Evolutionary conservation across 2,888 invertebrate species (phyloP), one percentile per base, ranked within the genome.

Genomic region (Smittia sp.): DNA sequence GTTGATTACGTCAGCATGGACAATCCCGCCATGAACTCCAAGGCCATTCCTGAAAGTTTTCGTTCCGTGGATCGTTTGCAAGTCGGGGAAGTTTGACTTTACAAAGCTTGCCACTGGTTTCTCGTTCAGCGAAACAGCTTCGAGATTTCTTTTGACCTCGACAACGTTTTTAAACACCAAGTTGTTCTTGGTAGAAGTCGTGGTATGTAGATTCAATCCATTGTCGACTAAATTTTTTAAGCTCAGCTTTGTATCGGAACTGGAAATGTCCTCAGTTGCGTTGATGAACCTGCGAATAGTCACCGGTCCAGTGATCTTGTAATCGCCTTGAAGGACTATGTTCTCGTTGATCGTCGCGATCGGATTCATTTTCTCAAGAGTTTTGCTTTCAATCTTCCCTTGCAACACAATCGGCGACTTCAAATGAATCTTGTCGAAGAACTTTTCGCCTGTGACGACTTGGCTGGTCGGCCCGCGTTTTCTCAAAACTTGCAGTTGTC

Each of bases 31-130:
- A 18, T 77, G 77, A 4, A 86, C 81, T 70, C 78, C 76, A 11
- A 88, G 76, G 77, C 84, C 80, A 18, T 79, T 78, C 1, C 77
- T 77, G 75, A 86, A 83, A 1, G 76, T 78, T 77, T 88, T 88
- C 52, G 76, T 76, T 6, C 86, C 87, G 24, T 80, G 80, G 66
- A 88, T 80, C 9, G 81, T 76, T 77, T 85, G 83, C 27, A 81
- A 75, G 18, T 81, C 79, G 1, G 82, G 77, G 1, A 76, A 77
- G 75, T 84, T 82, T 20, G 81, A 80, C 70, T 80, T 79, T 1
- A 86, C 79, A 76, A 84, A 82, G 25, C 80, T 78, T 27, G 79
- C 77, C 11, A 85, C 76, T 75, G 84, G 81, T 11, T 83, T 76
- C 0, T 80, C 80, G 75, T 84, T 86, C 73, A 86, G 83, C 74